phyloP scores from a whole-genome alignment of 2,797 vertebrate genomes.

The Macropodus opercularis region DNA sequence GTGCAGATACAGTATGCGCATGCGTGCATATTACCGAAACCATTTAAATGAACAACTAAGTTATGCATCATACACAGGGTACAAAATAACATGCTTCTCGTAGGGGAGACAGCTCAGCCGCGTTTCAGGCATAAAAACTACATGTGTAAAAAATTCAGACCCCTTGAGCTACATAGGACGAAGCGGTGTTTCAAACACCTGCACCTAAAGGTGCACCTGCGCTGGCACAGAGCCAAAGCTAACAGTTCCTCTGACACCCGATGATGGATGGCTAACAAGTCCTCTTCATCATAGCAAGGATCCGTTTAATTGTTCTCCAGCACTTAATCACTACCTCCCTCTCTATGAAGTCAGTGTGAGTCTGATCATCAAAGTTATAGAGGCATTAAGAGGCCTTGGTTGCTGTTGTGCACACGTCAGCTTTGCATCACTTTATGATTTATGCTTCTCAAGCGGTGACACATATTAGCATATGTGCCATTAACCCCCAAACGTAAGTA shows the following conservation, averaged over 20 bases:
- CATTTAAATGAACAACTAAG: background rate
- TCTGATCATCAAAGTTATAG: slow-evolving; percentile 55
- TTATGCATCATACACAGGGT: background rate
- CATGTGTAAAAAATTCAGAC: background rate
- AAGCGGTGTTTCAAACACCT: slow-evolving; percentile 34
- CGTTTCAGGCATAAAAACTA: background rate
- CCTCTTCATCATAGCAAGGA: slow-evolving; percentile 45
- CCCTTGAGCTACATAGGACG: slow-evolving; percentile 33
- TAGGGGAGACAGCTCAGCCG: background rate
- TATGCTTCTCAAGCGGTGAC: slow-evolving; percentile 50
- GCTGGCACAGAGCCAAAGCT: slow-evolving; percentile 35
- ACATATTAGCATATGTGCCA: slow-evolving; percentile 58
- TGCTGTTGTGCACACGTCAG: slow-evolving; percentile 54
- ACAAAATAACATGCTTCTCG: too few relatives aligned
- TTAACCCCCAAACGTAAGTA: slow-evolving; percentile 53
- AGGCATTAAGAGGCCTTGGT: slow-evolving; percentile 29
- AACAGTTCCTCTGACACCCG: slow-evolving; percentile 39
- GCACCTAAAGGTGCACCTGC: slow-evolving; percentile 43
- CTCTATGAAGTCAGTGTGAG: slow-evolving; percentile 24
- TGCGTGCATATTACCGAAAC: background rate
- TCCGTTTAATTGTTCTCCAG: slow-evolving; percentile 46
- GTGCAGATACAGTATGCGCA: background rate
- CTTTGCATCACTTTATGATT: slow-evolving; percentile 54
- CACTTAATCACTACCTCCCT: slow-evolving; percentile 44
- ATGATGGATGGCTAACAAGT: slow-evolving; percentile 56